phyloP scores from a whole-genome alignment of 92 coral and sea anemone genomes.

The Heteractis magnifica region DNA sequence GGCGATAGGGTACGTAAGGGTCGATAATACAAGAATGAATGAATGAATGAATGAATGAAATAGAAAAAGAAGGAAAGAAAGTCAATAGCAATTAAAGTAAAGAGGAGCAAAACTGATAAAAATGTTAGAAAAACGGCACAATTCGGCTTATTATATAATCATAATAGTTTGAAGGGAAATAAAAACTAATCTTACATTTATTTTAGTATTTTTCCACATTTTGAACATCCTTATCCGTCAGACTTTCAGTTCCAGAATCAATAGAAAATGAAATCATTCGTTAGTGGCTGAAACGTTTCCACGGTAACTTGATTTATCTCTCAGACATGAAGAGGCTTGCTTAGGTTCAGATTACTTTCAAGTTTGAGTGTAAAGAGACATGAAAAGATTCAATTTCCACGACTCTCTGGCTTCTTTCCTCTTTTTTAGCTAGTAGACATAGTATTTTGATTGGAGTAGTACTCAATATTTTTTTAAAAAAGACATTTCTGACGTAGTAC shows the following conservation, averaged over 20 bases:
- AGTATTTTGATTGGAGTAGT: neutral
- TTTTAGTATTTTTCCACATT: no score
- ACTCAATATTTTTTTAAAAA: neutral
- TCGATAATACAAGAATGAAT: neutral
- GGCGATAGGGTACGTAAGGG: neutral
- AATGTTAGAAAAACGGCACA: no score
- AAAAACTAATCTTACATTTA: no score
- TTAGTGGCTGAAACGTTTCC: neutral
- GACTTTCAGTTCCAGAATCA: no score
- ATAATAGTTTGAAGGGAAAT: no score
- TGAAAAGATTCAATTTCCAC: neutral
- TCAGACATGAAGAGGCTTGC: constrained; percentile 1
- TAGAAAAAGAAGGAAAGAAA: no score
- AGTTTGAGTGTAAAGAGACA: neutral
- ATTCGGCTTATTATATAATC: no score
- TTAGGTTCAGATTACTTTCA: neutral
- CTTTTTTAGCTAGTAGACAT: neutral
- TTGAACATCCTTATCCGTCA: no score
- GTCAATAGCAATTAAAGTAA: no score
- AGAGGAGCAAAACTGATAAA: no score
- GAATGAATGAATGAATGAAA: neutral
- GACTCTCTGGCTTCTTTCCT: neutral
- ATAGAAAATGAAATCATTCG: no score
- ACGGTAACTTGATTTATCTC: neutral
- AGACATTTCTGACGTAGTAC: neutral